Conservation (phyloP, 2,888 invertebrate species). For the Pterostichus niger region DNA sequence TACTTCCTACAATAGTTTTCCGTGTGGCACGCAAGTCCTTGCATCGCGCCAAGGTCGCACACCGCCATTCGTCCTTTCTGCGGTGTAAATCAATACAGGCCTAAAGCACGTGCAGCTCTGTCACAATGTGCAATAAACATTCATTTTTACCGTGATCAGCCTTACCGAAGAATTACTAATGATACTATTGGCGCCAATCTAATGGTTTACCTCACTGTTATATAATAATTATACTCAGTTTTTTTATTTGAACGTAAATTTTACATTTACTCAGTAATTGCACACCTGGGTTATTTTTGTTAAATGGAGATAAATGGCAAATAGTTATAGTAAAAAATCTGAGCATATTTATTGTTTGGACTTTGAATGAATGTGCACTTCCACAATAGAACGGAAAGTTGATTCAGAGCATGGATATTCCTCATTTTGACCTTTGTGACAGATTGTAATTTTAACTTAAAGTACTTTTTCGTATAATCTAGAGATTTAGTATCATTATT, state of each 20-base stretch:
- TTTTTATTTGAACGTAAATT: neutral
- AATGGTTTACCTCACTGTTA: too few relatives aligned
- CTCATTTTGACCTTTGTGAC: too few relatives aligned
- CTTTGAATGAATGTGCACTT: too few relatives aligned
- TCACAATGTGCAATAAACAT: conserved; percentile 51
- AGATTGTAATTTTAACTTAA: too few relatives aligned
- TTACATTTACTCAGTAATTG: neutral
- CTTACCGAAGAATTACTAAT: neutral
- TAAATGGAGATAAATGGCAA: too few relatives aligned
- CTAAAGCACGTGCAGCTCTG: neutral
- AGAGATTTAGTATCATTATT: too few relatives aligned
- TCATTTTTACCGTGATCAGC: conserved; percentile 19
- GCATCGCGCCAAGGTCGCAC: conserved; percentile 30
- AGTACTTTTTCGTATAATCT: too few relatives aligned
- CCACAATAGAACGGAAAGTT: too few relatives aligned
- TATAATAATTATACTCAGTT: too few relatives aligned
- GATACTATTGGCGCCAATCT: neutral
- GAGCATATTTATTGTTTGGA: too few relatives aligned
- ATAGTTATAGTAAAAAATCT: too few relatives aligned
- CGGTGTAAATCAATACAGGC: neutral
- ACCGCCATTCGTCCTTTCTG: conserved; percentile 15
- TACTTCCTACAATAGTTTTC: conserved; percentile 21
- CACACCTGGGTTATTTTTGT: neutral
- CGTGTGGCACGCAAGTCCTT: conserved; percentile 46
- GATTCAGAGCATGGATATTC: too few relatives aligned